phyloP scores from a whole-genome alignment of 2,888 invertebrate species.

The Parnassius glacialis region DNA sequence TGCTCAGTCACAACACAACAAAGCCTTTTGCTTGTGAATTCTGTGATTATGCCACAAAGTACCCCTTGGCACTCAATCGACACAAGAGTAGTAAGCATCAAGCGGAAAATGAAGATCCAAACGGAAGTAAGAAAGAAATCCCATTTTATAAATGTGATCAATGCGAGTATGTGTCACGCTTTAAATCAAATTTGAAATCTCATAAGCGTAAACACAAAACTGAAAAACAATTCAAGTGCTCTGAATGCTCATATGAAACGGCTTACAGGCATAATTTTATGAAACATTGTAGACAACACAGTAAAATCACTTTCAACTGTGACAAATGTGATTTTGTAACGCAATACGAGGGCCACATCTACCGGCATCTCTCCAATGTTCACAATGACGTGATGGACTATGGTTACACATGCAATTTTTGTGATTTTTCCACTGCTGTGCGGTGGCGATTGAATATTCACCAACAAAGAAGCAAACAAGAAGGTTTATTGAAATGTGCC shows the following conservation, averaged over 20 bases:
- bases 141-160: constrained; percentile 36
- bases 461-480: constrained; percentile 48
- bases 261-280: constrained; percentile 39
- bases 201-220: constrained; percentile 48
- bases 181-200: constrained; percentile 40
- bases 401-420: constrained; percentile 51
- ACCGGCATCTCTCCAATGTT: constrained; percentile 56
- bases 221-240: constrained; percentile 41
- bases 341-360: constrained; percentile 56
- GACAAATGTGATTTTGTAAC: constrained; percentile 59
- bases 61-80: constrained; percentile 45
- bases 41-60: constrained; percentile 54
- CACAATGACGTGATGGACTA: constrained; percentile 54
- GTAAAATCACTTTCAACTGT: constrained; percentile 41
- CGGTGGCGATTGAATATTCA: constrained; percentile 59
- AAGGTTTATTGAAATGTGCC: constrained; percentile 41
- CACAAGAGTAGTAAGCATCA: constrained; percentile 50
- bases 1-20: constrained; percentile 41
- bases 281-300: constrained; percentile 39
- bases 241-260: constrained; percentile 38
- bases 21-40: constrained; percentile 44
- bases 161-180: constrained; percentile 42
- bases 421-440: constrained; percentile 54
- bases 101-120: constrained; percentile 28
- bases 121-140: constrained; percentile 23